A percentile compares a stretch with the other conserved stretches of the same genome.
Conservation (phyloP, 2,113 vertebrate species). For the Oncorhynchus clarkii region DNA sequence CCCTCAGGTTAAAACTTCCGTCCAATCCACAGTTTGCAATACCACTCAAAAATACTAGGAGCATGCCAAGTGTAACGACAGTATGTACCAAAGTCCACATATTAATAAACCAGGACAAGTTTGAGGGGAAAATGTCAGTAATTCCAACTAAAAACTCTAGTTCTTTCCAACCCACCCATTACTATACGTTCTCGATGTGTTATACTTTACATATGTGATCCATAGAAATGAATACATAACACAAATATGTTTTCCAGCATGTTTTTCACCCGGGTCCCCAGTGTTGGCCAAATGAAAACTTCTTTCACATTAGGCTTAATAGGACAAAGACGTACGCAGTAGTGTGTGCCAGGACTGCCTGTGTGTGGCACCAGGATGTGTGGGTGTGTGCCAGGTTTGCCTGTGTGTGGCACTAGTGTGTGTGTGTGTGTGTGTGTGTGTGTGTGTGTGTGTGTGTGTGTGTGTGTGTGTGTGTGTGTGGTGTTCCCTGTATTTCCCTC, state of each 20-base stretch:
- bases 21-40: neutral
- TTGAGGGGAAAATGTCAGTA: neutral
- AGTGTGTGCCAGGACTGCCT: neutral
- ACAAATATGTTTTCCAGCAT: neutral
- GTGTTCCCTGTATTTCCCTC: constrained; percentile 10
- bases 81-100: neutral
- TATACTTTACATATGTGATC: neutral
- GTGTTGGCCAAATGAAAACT: constrained; percentile 28
- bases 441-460: neutral
- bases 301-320: constrained; percentile 18
- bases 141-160: no score
- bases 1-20: neutral
- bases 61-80: neutral
- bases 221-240: neutral
- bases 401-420: no score
- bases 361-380: no score
- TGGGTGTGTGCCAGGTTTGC: no score
- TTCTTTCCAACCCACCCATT: neutral
- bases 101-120: neutral
- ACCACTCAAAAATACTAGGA: neutral
- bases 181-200: neutral
- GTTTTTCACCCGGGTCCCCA: neutral
- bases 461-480: neutral
- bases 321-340: constrained; percentile 21
- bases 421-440: neutral